Conservation (phyloP, 2,797 vertebrate genomes). For the Rallus crepitans region DNA sequence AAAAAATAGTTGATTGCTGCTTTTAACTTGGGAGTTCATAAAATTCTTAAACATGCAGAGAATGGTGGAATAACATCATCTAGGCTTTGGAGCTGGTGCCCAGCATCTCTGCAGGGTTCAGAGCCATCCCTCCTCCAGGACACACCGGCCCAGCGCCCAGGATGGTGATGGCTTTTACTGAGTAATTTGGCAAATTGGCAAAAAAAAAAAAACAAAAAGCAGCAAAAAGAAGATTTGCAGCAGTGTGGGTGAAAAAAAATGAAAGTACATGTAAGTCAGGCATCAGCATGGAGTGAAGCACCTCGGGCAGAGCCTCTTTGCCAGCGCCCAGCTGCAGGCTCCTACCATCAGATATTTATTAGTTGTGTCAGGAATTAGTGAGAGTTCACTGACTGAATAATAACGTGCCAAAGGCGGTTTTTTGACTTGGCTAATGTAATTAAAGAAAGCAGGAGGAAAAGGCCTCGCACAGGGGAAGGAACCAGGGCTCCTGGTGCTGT, state of each 20-base stretch:
- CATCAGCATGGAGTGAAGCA: background rate
- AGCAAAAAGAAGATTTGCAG: background rate
- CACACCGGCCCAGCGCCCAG: background rate
- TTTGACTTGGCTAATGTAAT: constrained; percentile 50
- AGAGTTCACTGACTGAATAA: constrained; percentile 64
- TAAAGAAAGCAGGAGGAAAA: constrained; percentile 15
- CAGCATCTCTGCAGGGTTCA: background rate
- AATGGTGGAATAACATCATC: background rate
- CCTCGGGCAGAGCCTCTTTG: background rate
- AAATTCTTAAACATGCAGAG: background rate
- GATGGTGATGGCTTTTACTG: background rate
- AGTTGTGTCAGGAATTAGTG: constrained; percentile 67
- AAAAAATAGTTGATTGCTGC: background rate
- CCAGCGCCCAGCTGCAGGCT: background rate
- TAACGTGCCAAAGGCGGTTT: constrained; percentile 50
- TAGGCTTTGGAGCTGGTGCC: background rate
- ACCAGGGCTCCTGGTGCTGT: rapidly evolving
- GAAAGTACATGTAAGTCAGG: background rate
- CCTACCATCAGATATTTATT: constrained; percentile 32
- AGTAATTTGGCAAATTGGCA: background rate
- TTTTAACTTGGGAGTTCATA: background rate
- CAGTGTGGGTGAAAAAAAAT: background rate
- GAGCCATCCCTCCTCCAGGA: background rate
- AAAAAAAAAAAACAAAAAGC: background rate
- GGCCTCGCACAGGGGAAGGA: background rate